These are phyloP conservation scores for Brachionus paranguensis DNA, from an alignment of 1,140 invertebrate genomes.

Conservation along the genomic window DNA sequence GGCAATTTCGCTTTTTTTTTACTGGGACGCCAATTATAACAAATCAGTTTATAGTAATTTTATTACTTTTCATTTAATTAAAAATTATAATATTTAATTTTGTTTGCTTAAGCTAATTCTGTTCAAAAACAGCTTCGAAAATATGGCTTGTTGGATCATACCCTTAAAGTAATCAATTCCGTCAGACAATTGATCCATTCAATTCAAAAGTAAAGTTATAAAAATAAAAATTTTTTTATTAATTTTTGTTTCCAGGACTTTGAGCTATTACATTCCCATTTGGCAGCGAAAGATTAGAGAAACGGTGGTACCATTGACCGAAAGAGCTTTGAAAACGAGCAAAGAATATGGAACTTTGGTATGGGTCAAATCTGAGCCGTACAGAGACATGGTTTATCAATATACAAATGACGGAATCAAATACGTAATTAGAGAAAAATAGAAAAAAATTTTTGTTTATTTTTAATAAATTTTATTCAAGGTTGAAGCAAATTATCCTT, in stretches of 20 bases:
- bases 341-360: neutral
- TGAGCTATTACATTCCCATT: slow-evolving; percentile 2
- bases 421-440: neutral
- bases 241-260: neutral
- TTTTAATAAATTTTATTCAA: neutral
- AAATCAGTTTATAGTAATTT: slow-evolving; percentile 32
- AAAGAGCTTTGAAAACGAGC: neutral
- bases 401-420: neutral
- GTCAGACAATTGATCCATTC: neutral
- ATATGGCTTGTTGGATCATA: slow-evolving; percentile 18
- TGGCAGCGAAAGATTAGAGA: neutral
- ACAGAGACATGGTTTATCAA: neutral
- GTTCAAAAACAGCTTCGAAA: neutral
- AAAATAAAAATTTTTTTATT: neutral
- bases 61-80: neutral
- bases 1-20: neutral
- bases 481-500: neutral
- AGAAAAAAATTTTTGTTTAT: neutral
- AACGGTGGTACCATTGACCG: neutral
- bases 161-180: neutral
- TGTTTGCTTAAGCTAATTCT: slow-evolving; percentile 21
- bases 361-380: slow-evolving; percentile 9
- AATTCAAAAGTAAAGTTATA: neutral
- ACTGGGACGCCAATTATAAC: slow-evolving; percentile 21
- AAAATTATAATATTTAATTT: neutral